Evolutionary conservation across 1,140 invertebrate species (phyloP).

Genomic region (Microplitis demolitor): DNA sequence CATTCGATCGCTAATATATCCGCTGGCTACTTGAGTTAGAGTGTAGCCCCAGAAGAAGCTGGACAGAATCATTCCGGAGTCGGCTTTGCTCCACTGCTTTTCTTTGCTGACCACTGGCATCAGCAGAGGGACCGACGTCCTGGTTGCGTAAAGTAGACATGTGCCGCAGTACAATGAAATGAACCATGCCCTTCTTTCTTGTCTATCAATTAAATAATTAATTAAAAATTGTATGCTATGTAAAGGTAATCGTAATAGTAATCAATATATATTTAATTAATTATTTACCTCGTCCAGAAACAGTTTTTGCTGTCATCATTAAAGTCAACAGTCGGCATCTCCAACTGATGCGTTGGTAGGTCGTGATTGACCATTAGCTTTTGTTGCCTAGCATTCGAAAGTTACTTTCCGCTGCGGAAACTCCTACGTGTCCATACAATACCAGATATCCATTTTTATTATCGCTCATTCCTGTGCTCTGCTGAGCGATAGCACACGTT

Average conservation of each 20-base stretch:
- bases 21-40: slow-evolving; percentile 74
- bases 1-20: slow-evolving; percentile 71
- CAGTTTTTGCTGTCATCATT: slow-evolving; percentile 21
- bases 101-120: slow-evolving; percentile 70
- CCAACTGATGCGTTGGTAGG: background rate
- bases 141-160: slow-evolving; percentile 70
- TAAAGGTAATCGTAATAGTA: background rate
- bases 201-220: slow-evolving; percentile 45
- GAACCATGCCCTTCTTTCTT: slow-evolving; percentile 67
- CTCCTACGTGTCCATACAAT: background rate
- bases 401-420: background rate
- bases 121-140: slow-evolving; percentile 72
- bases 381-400: background rate
- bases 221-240: background rate
- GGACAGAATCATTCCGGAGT: slow-evolving; percentile 73
- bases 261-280: background rate
- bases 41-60: slow-evolving; percentile 82
- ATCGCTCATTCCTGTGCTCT: background rate
- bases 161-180: slow-evolving; percentile 69
- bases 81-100: slow-evolving; percentile 73
- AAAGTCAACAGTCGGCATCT: background rate
- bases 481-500: too few species aligned
- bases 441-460: background rate
- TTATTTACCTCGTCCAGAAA: slow-evolving; percentile 31
- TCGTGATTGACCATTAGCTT: background rate